Evolutionary conservation across 2,113 vertebrate genomes (phyloP), one percentile per base, ranked within the genome.

Genomic region (Melanostigma gelatinosum): DNA sequence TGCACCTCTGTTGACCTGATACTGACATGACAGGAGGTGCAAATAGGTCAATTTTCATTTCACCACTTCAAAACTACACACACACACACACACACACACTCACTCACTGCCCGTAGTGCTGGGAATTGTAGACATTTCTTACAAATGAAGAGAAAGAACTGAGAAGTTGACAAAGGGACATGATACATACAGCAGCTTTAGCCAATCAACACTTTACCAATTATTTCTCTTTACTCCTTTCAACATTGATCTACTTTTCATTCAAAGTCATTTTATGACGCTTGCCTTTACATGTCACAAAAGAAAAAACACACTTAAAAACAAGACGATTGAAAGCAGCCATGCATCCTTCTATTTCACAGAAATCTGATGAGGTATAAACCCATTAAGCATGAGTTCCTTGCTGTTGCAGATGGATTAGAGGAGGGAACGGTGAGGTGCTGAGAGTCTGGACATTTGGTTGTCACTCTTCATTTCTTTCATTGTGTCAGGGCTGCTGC

Each of bases 401-500:
- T 40, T 52, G 52, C 58, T 68, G 83, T 61, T 80, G 60, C 77
- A 58, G 74, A 86, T 80, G 70, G 77, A 78, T 88, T 85, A 77
- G 64, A 82, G 72, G 48, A 76, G 69, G 70, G 71, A 71, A 82
- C 44, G 16, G 68, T 20, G 72, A 84, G 44, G 77, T 82, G 88
- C 66, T 72, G 82, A 67, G 75, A 78, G 75, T 58, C 67, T 87
- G 76, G 77, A 88, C 61, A 44, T 85, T 86, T 80, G 77, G 27
- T 84, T 90, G 86, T 91, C 89, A 88, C 73, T 80, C 85, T 89
- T 91, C 76, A 91, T 93, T 91, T 89, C 76, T 78, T 57, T 88
- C 85, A 84, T 86, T 91, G 85, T 89, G 85, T 82, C 74, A 44
- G 3, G 78, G 72, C 29, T 70, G 82, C 90, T 89, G 78, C 85